Evolutionary conservation across 2,888 invertebrate species (phyloP), one percentile per base, ranked within the genome.

Genomic region (Ennomos fuscantarius): DNA sequence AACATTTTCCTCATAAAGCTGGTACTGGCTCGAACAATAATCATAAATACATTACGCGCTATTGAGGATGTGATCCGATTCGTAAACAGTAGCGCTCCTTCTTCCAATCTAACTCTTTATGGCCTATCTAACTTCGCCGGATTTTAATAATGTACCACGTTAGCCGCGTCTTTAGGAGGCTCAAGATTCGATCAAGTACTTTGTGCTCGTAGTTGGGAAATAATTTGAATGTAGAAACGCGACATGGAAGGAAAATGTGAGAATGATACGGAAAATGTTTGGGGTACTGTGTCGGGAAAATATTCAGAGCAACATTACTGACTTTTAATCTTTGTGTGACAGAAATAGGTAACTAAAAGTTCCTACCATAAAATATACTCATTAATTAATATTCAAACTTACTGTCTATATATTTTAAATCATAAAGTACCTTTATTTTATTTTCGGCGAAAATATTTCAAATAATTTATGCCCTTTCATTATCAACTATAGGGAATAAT

Each of bases 11-110:
- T 66, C 70, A 68, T 69, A 67, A 49, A 31, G 33, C 45, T 37
- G 34, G 33, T 52, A 70, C 65, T 66, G 76, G 76, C 76, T 81
- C 70, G 69, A 78, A 84, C 90, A 91, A 92, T 91, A 90, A 91
- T 92, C 88, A 91, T 92, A 91, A 91, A 92, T 91, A 92, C 91
- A 92, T 92, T 92, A 91, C 92, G 89, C 84, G 73, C 88, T 86
- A 92, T 91, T 86, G 88, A 84, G 78, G 81, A 79, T 74, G 79
- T 78, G 82, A 89, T 85, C 89, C 86, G 64, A 75, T 77, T 76
- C 83, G 89, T 88, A 89, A 90, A 92, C 90, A 90, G 82, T 78
- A 79, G 79, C 81, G 69, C 74, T 70, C 69, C 68, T 68, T 73
- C 72, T 73, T 72, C 68, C 74, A 68, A 76, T 72, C 74, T 71